A percentile compares a stretch with the other conserved stretches of the same genome.
These are phyloP conservation scores for Engraulis encrasicolus DNA, from an alignment of 2,113 vertebrate species.

Conservation along the genomic window DNA sequence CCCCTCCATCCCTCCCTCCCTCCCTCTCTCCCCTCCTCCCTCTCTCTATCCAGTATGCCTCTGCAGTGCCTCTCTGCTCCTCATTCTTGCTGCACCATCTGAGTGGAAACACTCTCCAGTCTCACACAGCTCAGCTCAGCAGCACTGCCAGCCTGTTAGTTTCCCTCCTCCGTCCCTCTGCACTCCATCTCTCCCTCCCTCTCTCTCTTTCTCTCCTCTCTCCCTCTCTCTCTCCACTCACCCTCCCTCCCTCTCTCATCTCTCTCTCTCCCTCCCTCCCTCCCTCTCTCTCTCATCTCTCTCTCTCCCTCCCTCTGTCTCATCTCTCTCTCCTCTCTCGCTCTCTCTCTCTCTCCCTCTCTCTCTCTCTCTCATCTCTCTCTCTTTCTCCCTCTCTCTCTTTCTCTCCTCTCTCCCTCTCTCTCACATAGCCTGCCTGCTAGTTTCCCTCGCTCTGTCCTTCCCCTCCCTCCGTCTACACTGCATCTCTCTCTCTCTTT, in stretches of 20 bases:
- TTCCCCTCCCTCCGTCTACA: too few species aligned
- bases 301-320: neutral
- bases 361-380: too few species aligned
- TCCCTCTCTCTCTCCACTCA: neutral
- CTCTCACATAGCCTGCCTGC: too few species aligned
- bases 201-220: neutral
- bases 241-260: too few species aligned
- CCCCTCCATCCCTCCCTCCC: neutral
- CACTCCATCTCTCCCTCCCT: neutral
- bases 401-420: neutral
- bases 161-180: neutral
- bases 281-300: neutral
- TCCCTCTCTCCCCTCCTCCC: neutral
- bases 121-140: too few species aligned
- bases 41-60: neutral
- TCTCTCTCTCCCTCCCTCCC: neutral
- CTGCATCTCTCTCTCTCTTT: too few species aligned
- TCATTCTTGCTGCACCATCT: conserved; percentile 36
- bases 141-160: neutral
- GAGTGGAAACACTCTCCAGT: conserved; percentile 27
- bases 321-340: too few species aligned
- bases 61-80: neutral
- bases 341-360: too few species aligned
- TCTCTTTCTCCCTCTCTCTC: neutral
- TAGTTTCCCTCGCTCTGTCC: neutral